These are phyloP conservation scores for Macquaria australasica DNA, from an alignment of 2,113 vertebrate genomes.

Conservation along the genomic window DNA sequence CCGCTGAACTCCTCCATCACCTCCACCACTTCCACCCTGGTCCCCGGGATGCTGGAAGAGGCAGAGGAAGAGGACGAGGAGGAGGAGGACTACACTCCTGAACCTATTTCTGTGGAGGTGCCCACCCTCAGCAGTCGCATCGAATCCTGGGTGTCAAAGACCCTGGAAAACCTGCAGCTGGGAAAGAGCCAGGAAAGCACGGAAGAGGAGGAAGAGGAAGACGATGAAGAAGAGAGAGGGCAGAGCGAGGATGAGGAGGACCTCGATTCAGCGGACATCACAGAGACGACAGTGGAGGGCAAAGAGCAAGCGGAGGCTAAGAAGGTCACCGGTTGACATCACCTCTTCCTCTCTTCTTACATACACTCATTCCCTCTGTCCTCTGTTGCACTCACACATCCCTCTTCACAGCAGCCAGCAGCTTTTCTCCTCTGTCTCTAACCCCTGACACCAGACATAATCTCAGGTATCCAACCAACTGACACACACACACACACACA, in stretches of 20 bases:
- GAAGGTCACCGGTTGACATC: constrained; percentile 67
- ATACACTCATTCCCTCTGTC: constrained; percentile 21
- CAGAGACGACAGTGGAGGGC: constrained; percentile 71
- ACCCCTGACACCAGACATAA: constrained; percentile 73
- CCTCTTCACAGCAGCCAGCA: constrained; percentile 64
- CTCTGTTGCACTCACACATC: constrained; percentile 42
- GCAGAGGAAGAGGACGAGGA: constrained; percentile 92
- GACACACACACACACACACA: constrained; percentile 62
- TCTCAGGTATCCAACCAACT: constrained; percentile 83
- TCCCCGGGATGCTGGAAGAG: constrained; percentile 97
- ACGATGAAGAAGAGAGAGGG: constrained; percentile 85
- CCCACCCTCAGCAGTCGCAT: constrained; percentile 95
- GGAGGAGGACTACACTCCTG: constrained; percentile 92
- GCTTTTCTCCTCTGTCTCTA: constrained; percentile 52
- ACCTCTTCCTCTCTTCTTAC: not conserved
- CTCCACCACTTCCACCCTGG: constrained; percentile 96
- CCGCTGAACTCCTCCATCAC: constrained; percentile 96
- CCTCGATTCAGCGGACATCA: constrained; percentile 83
- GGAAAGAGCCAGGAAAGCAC: constrained; percentile 91
- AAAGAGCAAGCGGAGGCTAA: constrained; percentile 69
- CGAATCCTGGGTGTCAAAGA: constrained; percentile 97
- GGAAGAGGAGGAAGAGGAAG: constrained; percentile 93
- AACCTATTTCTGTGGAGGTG: constrained; percentile 93
- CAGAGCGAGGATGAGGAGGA: constrained; percentile 93
- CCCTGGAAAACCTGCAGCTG: constrained; percentile 96